Conservation (phyloP, 2,797 vertebrate species). For the Spheniscus humboldti region DNA sequence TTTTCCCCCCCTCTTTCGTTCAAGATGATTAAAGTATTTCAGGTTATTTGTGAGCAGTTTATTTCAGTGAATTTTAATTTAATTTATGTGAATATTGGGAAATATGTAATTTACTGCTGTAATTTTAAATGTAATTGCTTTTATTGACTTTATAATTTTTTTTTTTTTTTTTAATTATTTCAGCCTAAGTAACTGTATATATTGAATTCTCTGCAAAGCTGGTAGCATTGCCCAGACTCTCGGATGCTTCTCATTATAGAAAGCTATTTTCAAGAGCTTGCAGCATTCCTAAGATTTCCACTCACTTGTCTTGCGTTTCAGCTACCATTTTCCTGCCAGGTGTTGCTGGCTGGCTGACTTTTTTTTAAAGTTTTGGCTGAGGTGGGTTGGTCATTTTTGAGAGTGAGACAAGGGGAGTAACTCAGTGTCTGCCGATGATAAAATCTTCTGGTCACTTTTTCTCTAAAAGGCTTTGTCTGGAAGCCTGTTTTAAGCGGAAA, state of each 20-base stretch:
- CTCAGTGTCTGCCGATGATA: neutral
- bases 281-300: neutral
- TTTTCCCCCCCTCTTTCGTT: neutral
- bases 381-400: neutral
- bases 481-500: neutral
- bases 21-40: neutral
- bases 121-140: neutral
- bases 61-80: neutral
- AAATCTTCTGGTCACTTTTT: neutral
- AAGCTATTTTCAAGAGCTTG: neutral
- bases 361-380: neutral
- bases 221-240: neutral
- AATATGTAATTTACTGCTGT: rapidly evolving
- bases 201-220: neutral
- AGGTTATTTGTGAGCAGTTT: neutral
- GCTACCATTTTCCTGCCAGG: neutral
- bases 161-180: neutral
- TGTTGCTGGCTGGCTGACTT: neutral
- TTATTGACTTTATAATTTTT: neutral
- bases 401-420: neutral
- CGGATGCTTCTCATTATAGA: neutral
- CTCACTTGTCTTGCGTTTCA: neutral
- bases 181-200: neutral
- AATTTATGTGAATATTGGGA: neutral
- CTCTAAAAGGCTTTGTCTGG: neutral